Evolutionary conservation across 2,113 vertebrate species (phyloP).

Genomic region (Phalacrocorax brasilianus): DNA sequence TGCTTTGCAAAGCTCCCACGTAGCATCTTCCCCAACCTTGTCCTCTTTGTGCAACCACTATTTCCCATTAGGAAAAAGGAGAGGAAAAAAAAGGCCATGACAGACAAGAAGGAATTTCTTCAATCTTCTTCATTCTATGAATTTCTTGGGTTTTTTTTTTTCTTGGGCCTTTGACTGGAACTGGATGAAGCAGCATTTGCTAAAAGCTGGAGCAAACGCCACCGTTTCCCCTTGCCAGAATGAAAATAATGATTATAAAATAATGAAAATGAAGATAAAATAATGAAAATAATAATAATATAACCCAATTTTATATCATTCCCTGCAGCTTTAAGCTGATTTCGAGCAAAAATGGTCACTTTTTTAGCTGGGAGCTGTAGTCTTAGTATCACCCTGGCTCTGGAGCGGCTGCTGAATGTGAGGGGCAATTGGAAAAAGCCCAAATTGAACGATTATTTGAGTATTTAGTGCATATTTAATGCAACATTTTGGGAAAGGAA

Average conservation of each 20-base stretch:
- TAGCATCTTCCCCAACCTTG: fast-evolving
- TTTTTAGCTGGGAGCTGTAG: background rate
- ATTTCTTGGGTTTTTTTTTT: too few relatives aligned
- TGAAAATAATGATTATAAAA: background rate
- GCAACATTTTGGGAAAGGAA: background rate
- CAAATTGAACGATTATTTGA: background rate
- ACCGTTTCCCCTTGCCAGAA: background rate
- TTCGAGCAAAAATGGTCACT: background rate
- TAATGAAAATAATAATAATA: background rate
- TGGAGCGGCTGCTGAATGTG: background rate
- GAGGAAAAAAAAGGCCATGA: background rate
- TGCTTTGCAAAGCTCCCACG: background rate
- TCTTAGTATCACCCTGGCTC: background rate
- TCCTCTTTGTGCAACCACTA: background rate
- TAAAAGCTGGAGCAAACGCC: background rate
- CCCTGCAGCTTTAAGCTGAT: background rate
- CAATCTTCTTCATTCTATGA: background rate
- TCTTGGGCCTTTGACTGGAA: background rate
- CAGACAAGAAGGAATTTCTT: background rate
- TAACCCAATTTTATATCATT: fast-evolving
- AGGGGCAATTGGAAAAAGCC: background rate
- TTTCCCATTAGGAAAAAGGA: background rate
- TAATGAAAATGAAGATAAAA: too few relatives aligned
- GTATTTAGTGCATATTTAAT: background rate
- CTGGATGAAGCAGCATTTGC: background rate